A percentile compares a stretch with the other conserved stretches of the same genome.
Evolutionary conservation across 2,888 invertebrate genomes (phyloP).

Genomic region (Trachelus iudaicus): DNA sequence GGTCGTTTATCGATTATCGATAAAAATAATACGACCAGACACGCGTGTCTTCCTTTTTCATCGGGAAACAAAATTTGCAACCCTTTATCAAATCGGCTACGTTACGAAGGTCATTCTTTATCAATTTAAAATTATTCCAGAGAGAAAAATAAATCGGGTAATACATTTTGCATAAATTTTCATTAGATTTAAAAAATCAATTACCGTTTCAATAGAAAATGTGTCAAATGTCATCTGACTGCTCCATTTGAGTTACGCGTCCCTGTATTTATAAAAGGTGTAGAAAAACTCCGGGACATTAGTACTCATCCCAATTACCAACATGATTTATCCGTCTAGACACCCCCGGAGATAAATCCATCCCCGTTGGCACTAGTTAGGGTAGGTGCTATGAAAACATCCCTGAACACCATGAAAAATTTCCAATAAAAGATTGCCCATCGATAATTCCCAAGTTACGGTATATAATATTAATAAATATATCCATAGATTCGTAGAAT

Average conservation of each 20-base stretch:
- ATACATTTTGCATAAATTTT: neutral
- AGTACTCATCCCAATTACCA: neutral
- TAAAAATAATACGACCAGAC: neutral
- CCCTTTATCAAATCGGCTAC: neutral
- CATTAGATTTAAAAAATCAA: neutral
- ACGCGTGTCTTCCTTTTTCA: neutral
- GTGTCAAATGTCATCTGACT: neutral
- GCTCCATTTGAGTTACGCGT: neutral
- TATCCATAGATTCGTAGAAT: neutral
- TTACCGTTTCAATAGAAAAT: neutral
- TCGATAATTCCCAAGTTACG: neutral
- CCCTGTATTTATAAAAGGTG: neutral
- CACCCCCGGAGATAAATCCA: neutral
- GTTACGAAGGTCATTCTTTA: too few relatives aligned
- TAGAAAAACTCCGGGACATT: neutral
- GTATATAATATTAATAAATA: neutral
- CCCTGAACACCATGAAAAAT: neutral
- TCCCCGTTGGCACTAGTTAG: neutral
- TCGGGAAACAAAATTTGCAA: neutral
- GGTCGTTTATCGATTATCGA: neutral
- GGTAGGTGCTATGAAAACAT: neutral
- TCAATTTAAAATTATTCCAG: neutral
- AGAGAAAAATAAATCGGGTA: neutral
- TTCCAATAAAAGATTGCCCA: neutral
- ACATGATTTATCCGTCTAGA: neutral